These are phyloP conservation scores for Notothenia coriiceps DNA, from an alignment of 2,113 vertebrate species.

Conservation along the genomic window DNA sequence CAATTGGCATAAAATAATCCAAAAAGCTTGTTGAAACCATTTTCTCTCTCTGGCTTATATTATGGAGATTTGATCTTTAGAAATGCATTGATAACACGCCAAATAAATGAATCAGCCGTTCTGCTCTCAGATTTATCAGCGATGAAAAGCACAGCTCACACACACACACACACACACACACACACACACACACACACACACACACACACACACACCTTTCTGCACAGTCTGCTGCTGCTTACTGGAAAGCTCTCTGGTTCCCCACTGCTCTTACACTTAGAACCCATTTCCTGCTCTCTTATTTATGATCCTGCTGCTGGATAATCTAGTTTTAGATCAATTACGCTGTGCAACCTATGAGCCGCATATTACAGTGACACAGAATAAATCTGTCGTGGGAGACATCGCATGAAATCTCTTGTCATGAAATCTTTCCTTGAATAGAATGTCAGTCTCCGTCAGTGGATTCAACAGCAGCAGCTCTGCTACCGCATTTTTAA, in stretches of 20 bases:
- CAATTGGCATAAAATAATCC: not conserved
- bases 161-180: not conserved
- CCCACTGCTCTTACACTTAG: slow-evolving; percentile 40
- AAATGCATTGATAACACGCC: slow-evolving; percentile 18
- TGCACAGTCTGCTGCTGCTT: slow-evolving; percentile 22
- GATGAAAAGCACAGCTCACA: slow-evolving; percentile 21
- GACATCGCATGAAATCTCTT: slow-evolving; percentile 29
- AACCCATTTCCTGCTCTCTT: slow-evolving; percentile 66
- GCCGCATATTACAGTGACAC: slow-evolving; percentile 41
- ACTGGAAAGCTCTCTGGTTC: slow-evolving; percentile 27
- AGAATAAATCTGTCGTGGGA: slow-evolving; percentile 34
- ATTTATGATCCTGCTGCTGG: slow-evolving; percentile 50
- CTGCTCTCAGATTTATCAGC: slow-evolving; percentile 14
- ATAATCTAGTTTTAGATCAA: slow-evolving; percentile 59
- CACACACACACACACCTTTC: slow-evolving; percentile 2
- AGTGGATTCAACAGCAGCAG: slow-evolving; percentile 14
- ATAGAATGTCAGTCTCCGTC: not conserved
- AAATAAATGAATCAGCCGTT: not conserved
- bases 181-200: slow-evolving; percentile 9
- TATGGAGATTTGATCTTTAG: not conserved
- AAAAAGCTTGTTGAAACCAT: not conserved
- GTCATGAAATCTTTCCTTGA: slow-evolving; percentile 18
- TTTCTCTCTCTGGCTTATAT: not conserved
- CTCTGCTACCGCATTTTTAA: not conserved
- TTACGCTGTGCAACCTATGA: slow-evolving; percentile 41